phyloP scores from a whole-genome alignment of 2,113 vertebrate species.

The Loxodonta africana region DNA sequence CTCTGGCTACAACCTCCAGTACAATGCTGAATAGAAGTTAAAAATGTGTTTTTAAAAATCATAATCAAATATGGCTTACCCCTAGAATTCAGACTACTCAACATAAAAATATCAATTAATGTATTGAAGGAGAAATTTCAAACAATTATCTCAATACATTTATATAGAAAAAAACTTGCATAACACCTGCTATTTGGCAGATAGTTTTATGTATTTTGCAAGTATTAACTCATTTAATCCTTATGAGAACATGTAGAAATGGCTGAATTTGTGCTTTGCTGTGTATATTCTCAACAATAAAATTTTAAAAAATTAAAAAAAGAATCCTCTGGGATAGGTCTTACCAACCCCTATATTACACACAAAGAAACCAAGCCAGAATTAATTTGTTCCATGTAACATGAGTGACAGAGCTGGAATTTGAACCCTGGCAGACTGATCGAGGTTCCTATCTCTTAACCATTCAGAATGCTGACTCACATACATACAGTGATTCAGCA shows the following conservation, averaged over 20 bases:
- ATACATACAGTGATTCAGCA: neutral
- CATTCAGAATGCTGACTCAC: constrained; percentile 5
- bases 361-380: constrained; percentile 10
- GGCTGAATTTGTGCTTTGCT: too few relatives aligned
- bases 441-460: neutral
- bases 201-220: constrained; percentile 8
- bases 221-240: neutral
- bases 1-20: neutral
- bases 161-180: neutral
- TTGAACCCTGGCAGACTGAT: neutral
- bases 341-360: neutral
- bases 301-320: neutral
- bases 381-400: neutral
- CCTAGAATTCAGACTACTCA: neutral
- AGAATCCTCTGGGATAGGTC: neutral
- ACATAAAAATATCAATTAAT: constrained; percentile 30
- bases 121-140: constrained; percentile 17
- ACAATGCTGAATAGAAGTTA: neutral
- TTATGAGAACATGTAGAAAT: too few relatives aligned
- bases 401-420: neutral
- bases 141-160: neutral
- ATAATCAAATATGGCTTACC: neutral
- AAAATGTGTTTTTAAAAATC: neutral
- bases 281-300: neutral
- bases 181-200: neutral